Base-by-base conservation (phyloP, 23 tunicate species). In the Pegea sp. region DNA sequence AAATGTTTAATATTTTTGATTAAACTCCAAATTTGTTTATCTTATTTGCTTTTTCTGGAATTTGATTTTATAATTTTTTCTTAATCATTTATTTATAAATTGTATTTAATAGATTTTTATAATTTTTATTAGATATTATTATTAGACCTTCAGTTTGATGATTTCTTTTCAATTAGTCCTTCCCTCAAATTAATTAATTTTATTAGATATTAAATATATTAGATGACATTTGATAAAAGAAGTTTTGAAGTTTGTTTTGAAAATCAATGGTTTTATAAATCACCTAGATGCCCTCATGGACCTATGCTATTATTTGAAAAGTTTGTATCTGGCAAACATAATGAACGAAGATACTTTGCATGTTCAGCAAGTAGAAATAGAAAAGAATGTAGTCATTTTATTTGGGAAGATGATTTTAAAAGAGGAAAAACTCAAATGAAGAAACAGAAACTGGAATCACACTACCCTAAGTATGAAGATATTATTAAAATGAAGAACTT, bases 241-340 rank as follows among this genome's bases (percentile, higher is more conserved):
- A 38, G 64, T 2, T 29, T 59, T 48, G 73, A 67, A 58, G 73
- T 67, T 16, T 5, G 49, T 25, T 72, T 72, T 64, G 34, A 38
- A 21, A 48, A 64, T 0, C 58, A 64, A 33, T 72, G 80, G 80
- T 72, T 56, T 49, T 38, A 42, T 18, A 57, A 57, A 26, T 23
- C 67, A 5, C 80, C 80, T 24, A 56, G 26, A 33, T 72, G 80
- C 60, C 42, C 25, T 19, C 80, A 72, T 64, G 80, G 90, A 23
- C 90, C 90, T 18, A 77, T 77, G 90, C 44, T 77, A 28, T 25
- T 77, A 34, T 77, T 77, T 63, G 90, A 77, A 51, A 52, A 43
- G 42, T 64, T 26, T 50, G 51, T 64, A 5, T 24, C 52, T 8
- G 68, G 71, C 0, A 63, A 58, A 22, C 28, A 44, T 28, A 58